phyloP scores from a whole-genome alignment of 2,888 invertebrate genomes.

The Aethes cnicana region DNA sequence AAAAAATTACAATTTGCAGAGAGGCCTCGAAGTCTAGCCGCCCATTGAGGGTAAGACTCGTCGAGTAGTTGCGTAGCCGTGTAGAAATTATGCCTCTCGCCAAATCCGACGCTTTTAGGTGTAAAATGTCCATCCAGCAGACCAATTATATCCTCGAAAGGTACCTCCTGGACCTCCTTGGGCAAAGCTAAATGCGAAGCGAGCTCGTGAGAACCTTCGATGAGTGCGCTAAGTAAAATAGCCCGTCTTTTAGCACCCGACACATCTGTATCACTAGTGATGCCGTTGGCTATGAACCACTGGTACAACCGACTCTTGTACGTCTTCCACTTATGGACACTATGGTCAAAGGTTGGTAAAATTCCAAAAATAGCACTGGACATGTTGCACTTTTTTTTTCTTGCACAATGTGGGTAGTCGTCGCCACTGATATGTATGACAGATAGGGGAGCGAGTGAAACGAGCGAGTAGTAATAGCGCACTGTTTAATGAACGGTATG shows the following conservation, averaged over 20 bases:
- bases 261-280: neutral
- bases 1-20: neutral
- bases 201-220: slow-evolving; percentile 2
- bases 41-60: neutral
- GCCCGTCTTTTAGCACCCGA: neutral
- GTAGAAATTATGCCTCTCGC: slow-evolving; percentile 1
- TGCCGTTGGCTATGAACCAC: slow-evolving; percentile 2
- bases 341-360: no score
- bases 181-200: slow-evolving; percentile 14
- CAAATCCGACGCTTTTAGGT: slow-evolving; percentile 39
- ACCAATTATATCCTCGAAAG: neutral
- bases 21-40: neutral
- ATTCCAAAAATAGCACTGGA: no score
- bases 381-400: no score
- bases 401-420: no score
- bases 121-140: slow-evolving; percentile 40
- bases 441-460: no score
- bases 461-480: no score
- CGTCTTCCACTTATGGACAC: neutral
- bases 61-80: neutral
- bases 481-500: no score
- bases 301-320: neutral
- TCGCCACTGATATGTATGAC: no score
- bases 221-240: neutral
- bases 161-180: slow-evolving; percentile 1